These are phyloP conservation scores for Tromatobia lineatoria DNA, from an alignment of 2,888 invertebrate genomes.

Conservation along the genomic window DNA sequence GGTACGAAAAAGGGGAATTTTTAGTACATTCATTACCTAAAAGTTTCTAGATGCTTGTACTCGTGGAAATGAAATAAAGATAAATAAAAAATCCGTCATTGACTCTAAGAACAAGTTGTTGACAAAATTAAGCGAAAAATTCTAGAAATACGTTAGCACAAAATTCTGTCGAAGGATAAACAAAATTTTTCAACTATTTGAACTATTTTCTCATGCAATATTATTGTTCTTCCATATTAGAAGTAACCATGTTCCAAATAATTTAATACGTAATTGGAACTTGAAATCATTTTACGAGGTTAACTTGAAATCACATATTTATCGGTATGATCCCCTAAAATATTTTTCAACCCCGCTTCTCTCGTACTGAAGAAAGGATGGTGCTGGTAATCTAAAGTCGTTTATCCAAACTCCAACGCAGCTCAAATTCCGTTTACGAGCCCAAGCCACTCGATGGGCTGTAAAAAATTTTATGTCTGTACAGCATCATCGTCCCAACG, in stretches of 20 bases:
- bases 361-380: background rate
- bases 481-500: background rate
- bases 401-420: slow-evolving; percentile 14
- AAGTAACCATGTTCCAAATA: background rate
- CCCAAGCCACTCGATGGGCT: slow-evolving; percentile 2
- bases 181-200: background rate
- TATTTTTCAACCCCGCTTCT: background rate
- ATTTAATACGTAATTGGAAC: background rate
- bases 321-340: background rate
- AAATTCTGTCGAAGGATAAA: too few relatives aligned
- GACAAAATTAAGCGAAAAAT: too few relatives aligned
- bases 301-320: background rate
- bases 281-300: background rate
- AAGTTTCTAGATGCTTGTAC: too few relatives aligned
- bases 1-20: too few relatives aligned
- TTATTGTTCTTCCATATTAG: background rate
- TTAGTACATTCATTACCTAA: too few relatives aligned
- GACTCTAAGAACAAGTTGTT: too few relatives aligned
- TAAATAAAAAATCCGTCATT: too few relatives aligned
- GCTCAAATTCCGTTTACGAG: slow-evolving; percentile 19
- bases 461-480: slow-evolving; percentile 28
- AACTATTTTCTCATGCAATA: background rate
- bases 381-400: background rate
- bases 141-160: too few relatives aligned
- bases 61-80: too few relatives aligned